These are phyloP conservation scores for Anolis sagrei DNA, from an alignment of 2,113 vertebrate species.

Conservation along the genomic window DNA sequence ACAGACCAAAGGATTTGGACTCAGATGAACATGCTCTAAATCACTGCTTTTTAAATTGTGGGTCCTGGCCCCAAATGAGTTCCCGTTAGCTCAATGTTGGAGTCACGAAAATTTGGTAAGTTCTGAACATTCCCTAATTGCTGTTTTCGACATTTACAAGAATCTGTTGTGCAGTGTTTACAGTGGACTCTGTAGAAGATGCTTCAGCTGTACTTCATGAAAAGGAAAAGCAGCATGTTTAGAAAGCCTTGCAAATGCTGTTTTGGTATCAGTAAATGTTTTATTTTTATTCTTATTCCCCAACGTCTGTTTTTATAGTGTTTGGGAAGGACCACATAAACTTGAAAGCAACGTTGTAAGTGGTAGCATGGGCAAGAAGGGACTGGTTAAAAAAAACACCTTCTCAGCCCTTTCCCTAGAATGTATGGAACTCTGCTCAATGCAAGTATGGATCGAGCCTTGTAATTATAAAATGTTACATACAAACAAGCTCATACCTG, in stretches of 20 bases:
- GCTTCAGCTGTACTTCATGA: no score
- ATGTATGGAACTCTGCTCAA: not conserved
- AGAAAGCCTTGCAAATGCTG: no score
- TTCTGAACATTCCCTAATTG: no score
- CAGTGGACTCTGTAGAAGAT: no score
- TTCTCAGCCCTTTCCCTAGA: not conserved
- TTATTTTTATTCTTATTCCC: not conserved
- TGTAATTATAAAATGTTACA: not conserved
- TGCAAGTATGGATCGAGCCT: not conserved
- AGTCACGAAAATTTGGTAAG: no score
- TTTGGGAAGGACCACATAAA: not conserved
- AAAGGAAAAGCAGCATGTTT: no score
- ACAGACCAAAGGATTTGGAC: not conserved
- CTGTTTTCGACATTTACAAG: no score
- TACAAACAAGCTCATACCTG: slow-evolving; percentile 80
- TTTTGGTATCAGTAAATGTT: no score
- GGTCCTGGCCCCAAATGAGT: no score
- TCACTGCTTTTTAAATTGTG: no score
- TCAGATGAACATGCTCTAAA: not conserved
- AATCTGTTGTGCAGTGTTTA: no score
- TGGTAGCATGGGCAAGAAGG: not conserved
- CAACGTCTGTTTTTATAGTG: not conserved
- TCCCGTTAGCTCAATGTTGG: no score
- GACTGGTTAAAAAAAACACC: not conserved
- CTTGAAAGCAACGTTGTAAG: not conserved